A percentile compares a stretch with the other conserved stretches of the same genome.
These are phyloP conservation scores for Cyanoderma ruficeps DNA, from an alignment of 2,113 vertebrate genomes.

Conservation along the genomic window DNA sequence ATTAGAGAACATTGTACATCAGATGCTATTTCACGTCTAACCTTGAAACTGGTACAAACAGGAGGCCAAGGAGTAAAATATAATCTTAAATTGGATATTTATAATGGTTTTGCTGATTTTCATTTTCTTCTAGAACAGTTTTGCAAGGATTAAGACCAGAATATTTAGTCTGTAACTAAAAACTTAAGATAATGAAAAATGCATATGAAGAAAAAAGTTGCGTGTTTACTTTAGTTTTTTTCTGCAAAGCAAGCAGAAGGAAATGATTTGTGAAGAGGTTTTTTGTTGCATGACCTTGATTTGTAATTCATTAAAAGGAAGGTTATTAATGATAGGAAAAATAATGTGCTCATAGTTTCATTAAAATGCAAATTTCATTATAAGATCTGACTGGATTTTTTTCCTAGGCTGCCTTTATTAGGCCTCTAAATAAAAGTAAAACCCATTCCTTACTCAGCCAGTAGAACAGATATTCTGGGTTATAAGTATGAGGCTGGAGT, in stretches of 20 bases:
- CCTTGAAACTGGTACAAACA: neutral
- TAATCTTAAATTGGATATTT: neutral
- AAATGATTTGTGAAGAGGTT: neutral
- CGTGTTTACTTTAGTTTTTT: neutral
- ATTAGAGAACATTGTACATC: neutral
- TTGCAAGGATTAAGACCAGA: neutral
- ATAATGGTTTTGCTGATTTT: neutral
- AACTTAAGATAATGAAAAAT: neutral
- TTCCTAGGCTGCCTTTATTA: neutral
- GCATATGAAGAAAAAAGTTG: neutral
- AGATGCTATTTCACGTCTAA: neutral
- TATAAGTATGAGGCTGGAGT: neutral
- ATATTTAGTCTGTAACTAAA: neutral
- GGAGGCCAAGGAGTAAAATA: neutral
- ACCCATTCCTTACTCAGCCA: neutral
- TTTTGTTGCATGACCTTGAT: neutral
- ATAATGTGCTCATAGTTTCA: neutral
- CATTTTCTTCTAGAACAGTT: neutral
- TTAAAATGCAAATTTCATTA: slow-evolving; percentile 45
- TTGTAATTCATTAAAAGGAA: slow-evolving; percentile 34
- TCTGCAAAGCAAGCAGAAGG: neutral
- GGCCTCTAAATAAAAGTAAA: neutral
- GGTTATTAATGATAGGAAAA: slow-evolving; percentile 22
- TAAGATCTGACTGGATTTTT: neutral
- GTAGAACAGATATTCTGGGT: neutral